Conservation (phyloP, 2,888 invertebrate species). For the Geotrupes spiniger region DNA sequence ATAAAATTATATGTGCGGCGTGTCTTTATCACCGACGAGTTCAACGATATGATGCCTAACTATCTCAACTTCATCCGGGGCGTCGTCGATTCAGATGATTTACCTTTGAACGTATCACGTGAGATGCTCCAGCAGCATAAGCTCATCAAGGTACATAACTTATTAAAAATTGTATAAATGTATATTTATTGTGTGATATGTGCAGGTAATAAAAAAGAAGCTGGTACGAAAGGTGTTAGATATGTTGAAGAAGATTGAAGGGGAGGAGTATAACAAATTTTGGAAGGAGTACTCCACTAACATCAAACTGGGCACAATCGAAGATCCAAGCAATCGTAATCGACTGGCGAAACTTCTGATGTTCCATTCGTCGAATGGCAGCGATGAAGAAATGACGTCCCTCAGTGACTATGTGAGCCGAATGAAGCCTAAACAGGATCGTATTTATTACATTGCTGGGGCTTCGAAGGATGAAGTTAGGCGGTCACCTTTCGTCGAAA, state of each 20-base stretch:
- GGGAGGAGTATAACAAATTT: conserved; percentile 86
- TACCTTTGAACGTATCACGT: conserved; percentile 96
- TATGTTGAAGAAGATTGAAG: conserved; percentile 95
- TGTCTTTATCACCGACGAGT: conserved; percentile 99
- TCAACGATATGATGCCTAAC: conserved; percentile 99
- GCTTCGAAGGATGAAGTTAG: conserved; percentile 80
- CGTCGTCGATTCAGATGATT: conserved; percentile 97
- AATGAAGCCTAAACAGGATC: conserved; percentile 93
- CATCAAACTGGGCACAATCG: conserved; percentile 79
- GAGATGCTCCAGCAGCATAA: conserved; percentile 99
- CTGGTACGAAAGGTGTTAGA: conserved; percentile 94
- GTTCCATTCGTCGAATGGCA: conserved; percentile 79
- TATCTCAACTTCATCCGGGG: conserved; percentile 94
- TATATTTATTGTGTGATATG: conserved; percentile 24
- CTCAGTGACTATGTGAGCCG: conserved; percentile 87
- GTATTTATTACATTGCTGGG: conserved; percentile 97
- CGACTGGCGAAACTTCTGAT: conserved; percentile 91
- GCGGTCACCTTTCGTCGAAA: conserved; percentile 93
- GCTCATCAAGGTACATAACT: conserved; percentile 73
- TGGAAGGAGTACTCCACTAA: conserved; percentile 99
- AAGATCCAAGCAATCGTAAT: conserved; percentile 95
- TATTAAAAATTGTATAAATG: not conserved
- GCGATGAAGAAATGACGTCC: conserved; percentile 61
- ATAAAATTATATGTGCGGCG: conserved; percentile 96
- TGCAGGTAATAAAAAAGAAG: conserved; percentile 92